Evolutionary conservation across 2,797 vertebrate genomes (phyloP).

Genomic region (Lutjanus campechanus): DNA sequence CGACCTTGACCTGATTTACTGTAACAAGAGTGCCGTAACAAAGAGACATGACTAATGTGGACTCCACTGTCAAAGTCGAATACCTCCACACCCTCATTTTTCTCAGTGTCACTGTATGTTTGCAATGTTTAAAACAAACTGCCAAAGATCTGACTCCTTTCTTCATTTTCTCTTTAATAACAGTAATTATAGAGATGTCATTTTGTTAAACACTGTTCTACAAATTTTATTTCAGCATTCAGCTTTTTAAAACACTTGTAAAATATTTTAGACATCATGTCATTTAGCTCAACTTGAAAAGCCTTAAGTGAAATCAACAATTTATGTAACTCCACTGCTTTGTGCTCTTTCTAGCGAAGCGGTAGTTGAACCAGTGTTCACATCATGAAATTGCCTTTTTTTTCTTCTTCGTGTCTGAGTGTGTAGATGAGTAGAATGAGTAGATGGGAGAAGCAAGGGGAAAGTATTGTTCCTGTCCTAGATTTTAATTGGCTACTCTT

Average conservation of each 20-base stretch:
- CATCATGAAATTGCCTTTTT: not conserved
- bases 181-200: not conserved
- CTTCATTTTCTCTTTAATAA: not conserved
- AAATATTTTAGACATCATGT: not conserved
- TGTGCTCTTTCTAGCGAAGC: not conserved
- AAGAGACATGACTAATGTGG: too few relatives aligned
- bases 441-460: not conserved
- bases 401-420: not conserved
- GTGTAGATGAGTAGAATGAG: not conserved
- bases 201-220: not conserved
- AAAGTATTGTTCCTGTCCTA: not conserved
- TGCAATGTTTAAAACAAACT: not conserved
- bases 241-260: not conserved
- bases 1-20: too few relatives aligned
- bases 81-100: not conserved
- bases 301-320: not conserved
- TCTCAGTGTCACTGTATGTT: not conserved
- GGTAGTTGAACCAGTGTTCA: not conserved
- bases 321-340: not conserved
- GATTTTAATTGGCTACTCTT: not conserved
- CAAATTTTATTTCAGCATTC: not conserved
- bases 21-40: too few relatives aligned
- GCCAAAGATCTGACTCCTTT: not conserved
- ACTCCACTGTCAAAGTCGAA: too few relatives aligned
- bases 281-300: not conserved